Conservation (phyloP, 92 coral and sea anemone genomes). For the Paramuricea clavata region DNA sequence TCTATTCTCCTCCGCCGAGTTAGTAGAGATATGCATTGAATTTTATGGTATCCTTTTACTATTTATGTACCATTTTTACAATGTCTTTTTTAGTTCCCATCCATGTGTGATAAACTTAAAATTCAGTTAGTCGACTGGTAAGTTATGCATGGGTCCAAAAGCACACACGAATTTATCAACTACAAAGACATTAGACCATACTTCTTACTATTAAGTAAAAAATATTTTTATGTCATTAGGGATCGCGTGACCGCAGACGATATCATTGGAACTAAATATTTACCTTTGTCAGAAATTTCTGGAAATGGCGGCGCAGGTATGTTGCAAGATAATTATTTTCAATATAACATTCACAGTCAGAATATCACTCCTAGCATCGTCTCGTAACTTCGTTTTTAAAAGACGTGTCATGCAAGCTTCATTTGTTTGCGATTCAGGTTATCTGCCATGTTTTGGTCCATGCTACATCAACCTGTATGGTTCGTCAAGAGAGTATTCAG, state of each 20-base stretch:
- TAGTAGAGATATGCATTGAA: too few species aligned
- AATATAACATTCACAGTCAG: too few species aligned
- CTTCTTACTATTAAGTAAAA: too few species aligned
- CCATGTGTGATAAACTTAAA: constrained; percentile 84
- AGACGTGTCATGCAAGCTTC: too few species aligned
- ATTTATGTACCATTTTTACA: too few species aligned
- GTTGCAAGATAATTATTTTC: background rate
- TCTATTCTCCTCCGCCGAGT: too few species aligned
- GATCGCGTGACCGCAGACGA: constrained; percentile 81
- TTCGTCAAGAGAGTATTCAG: constrained; percentile 92
- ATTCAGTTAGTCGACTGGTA: constrained; percentile 85
- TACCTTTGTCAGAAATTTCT: constrained; percentile 78
- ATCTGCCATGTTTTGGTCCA: constrained; percentile 91
- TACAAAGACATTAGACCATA: too few species aligned
- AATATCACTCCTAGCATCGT: background rate
- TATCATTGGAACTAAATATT: constrained; percentile 75
- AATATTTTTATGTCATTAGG: constrained; percentile 53
- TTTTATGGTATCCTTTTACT: too few species aligned
- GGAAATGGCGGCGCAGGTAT: constrained; percentile 85
- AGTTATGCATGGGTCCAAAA: too few species aligned
- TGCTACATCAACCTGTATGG: constrained; percentile 90
- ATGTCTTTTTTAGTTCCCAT: constrained; percentile 83
- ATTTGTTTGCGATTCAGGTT: constrained; percentile 73
- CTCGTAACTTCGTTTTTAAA: background rate
- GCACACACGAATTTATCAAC: too few species aligned